Evolutionary conservation across 2,888 invertebrate species (phyloP), one percentile per base, ranked within the genome.

Genomic region (Mesopsocus fuscifrons): DNA sequence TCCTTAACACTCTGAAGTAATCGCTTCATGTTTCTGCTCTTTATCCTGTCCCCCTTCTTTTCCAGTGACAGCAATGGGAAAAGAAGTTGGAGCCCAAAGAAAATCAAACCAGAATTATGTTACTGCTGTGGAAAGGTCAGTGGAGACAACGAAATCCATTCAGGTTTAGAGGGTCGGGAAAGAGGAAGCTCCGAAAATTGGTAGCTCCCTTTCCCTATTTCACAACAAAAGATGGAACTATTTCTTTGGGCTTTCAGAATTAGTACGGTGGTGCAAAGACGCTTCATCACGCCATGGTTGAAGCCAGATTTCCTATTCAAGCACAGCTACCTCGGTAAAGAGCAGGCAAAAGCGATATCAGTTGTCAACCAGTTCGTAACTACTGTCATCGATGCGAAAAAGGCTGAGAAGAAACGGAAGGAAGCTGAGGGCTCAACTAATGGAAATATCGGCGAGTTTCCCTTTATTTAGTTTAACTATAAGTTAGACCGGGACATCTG

Each of bases 261-360:
- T 15, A 56, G 59, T 3, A 50, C 56, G 23, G 59, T 64, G 4
- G 52, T 57, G 11, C 61, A 61, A 41, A 51, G 51, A 41, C 51
- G 64, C 33, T 62, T 61, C 41, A 55, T 59, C 2, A 58, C 59
- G 22, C 68, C 72, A 0, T 72, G 69, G 70, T 54, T 66, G 20
- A 64, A 67, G 54, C 54, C 60, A 2, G 64, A 68, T 35, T 53
- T 61, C 2, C 51, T 72, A 5, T 74, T 66, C 55, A 60, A 63
- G 38, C 46, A 57, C 5, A 58, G 65, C 1, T 49, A 54, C 9
- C 51, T 56, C 23, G 71, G 70, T 1, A 62, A 58, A 46, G 58
- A 62, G 34, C 64, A 68, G 48, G 55, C 62, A 2, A 53, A 57
- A 34, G 59, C 63, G 16, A 53, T 72, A 3, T 52, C 57, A 9